phyloP scores from a whole-genome alignment of 1,140 invertebrate species.

The Drosophila micromelanica region DNA sequence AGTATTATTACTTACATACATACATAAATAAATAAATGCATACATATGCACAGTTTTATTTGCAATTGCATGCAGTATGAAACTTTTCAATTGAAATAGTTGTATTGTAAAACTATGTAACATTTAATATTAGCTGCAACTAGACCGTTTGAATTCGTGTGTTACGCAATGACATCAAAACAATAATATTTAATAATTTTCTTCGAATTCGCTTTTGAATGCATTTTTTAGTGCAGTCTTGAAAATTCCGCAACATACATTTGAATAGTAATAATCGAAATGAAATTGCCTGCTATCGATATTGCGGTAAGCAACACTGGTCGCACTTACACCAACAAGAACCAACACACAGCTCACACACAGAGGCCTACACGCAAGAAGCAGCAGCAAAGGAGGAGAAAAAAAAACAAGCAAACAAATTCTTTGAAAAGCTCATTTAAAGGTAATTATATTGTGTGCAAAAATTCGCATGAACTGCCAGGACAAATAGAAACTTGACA shows the following conservation, averaged over 20 bases:
- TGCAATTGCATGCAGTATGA: background rate
- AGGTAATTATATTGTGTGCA: constrained; percentile 31
- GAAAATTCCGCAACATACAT: constrained; percentile 23
- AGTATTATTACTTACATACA: constrained; percentile 38
- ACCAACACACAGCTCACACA: constrained; percentile 17
- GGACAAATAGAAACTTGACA: background rate
- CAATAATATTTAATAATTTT: constrained; percentile 1
- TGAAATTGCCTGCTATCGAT: constrained; percentile 31
- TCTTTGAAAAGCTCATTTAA: constrained; percentile 39
- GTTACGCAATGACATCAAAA: constrained; percentile 49
- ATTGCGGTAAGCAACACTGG: constrained; percentile 30
- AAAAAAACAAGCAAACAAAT: constrained; percentile 44
- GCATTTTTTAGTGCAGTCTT: constrained; percentile 2
- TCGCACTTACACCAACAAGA: background rate
- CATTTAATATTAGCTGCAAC: constrained; percentile 11
- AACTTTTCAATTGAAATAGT: background rate
- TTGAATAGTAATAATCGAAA: constrained; percentile 41
- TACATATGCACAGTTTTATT: constrained; percentile 3
- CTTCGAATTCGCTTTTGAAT: background rate
- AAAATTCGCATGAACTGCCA: background rate
- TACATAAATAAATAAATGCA: constrained; percentile 13
- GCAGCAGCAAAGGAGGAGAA: constrained; percentile 28
- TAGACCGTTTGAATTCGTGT: constrained; percentile 30
- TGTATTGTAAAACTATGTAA: constrained; percentile 14
- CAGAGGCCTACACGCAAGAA: constrained; percentile 15